A percentile compares a stretch with the other conserved stretches of the same genome.
Conservation (phyloP, 2,113 vertebrate species). For the Hypanus sabinus region DNA sequence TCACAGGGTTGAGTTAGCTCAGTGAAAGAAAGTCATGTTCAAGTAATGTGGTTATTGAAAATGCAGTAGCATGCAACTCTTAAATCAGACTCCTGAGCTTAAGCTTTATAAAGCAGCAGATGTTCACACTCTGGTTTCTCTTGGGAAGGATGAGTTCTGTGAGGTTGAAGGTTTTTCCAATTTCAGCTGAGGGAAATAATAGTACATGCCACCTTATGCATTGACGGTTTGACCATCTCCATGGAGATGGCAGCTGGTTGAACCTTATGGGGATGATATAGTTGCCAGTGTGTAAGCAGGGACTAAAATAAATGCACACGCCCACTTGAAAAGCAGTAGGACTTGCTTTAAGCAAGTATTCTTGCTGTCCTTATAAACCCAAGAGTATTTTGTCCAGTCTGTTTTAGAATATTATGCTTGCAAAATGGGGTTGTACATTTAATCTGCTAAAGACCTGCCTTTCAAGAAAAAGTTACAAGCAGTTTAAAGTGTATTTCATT, state of each 20-base stretch:
- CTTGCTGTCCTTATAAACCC: background rate
- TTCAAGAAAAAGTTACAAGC: background rate
- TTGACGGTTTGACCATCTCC: background rate
- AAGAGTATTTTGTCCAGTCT: background rate
- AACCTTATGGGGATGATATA: background rate
- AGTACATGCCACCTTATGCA: background rate
- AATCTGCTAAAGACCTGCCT: background rate
- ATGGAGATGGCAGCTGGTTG: slow-evolving; percentile 1
- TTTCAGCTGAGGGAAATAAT: background rate
- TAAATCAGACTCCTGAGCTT: background rate
- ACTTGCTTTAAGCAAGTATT: background rate
- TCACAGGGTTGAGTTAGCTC: background rate
- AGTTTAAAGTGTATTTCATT: slow-evolving; percentile 15
- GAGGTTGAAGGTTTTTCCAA: background rate
- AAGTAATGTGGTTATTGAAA: background rate
- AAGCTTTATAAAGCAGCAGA: background rate
- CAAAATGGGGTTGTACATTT: background rate
- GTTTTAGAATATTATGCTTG: background rate
- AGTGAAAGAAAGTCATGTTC: background rate
- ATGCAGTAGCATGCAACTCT: background rate
- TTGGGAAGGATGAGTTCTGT: background rate
- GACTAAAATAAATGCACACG: too few relatives aligned
- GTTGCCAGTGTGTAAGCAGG: background rate
- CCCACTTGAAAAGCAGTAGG: background rate
- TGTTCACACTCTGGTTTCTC: slow-evolving; percentile 10